These are phyloP conservation scores for Gnathonemus echidnorhynchus DNA, from an alignment of 2,113 vertebrate genomes.

Conservation along the genomic window DNA sequence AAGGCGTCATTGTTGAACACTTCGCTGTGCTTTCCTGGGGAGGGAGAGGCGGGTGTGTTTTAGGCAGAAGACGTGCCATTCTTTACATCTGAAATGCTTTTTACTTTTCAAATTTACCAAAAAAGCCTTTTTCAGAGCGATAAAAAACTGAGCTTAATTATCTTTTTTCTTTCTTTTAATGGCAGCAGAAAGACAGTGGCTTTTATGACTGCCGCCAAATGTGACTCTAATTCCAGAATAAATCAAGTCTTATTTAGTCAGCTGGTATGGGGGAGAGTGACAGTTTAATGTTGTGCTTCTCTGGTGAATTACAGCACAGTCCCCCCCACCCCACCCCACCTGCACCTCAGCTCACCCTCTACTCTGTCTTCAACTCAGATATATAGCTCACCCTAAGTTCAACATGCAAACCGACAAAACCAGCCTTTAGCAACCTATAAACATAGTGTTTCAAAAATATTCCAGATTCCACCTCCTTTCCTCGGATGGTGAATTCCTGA, in stretches of 20 bases:
- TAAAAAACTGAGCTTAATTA: slow-evolving; percentile 1
- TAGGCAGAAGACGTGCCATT: neutral
- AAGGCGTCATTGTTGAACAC: neutral
- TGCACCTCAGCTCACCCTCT: neutral
- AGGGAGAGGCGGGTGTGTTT: neutral
- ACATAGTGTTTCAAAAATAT: neutral
- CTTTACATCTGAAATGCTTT: neutral
- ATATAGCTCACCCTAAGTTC: neutral
- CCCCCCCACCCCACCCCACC: neutral
- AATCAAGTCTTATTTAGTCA: slow-evolving; percentile 7
- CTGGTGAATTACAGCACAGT: slow-evolving; percentile 1
- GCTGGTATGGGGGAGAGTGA: neutral
- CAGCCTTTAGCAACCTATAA: neutral
- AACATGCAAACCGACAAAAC: neutral
- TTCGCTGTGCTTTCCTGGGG: neutral
- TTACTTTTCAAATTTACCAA: slow-evolving; percentile 4
- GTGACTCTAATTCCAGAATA: slow-evolving; percentile 8
- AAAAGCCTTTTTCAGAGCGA: neutral
- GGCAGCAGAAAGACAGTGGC: neutral
- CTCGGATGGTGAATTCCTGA: neutral
- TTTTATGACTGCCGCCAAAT: slow-evolving; percentile 7
- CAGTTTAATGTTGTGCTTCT: neutral
- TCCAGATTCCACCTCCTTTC: neutral
- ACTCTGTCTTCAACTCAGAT: neutral
- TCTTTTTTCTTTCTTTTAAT: neutral